Percentiles rank a stretch among this genome's conserved stretches.
phyloP scores from a whole-genome alignment of 2,888 invertebrate genomes.

The Amiota communis region DNA sequence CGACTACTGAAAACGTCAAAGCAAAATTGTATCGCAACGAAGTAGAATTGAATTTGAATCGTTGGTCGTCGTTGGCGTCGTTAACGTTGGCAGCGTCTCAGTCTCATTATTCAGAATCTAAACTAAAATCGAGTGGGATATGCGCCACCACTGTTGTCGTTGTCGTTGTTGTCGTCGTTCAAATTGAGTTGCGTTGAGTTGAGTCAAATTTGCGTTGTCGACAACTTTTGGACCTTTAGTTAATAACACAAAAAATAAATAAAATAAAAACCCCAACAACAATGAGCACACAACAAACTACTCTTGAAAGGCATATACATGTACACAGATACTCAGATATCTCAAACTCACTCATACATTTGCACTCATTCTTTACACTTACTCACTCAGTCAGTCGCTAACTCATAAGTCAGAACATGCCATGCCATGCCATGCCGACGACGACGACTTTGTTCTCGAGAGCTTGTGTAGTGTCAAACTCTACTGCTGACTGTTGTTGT shows the following conservation, averaged over 20 bases:
- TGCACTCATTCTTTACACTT: slow-evolving; percentile 33
- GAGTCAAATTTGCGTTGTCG: background rate
- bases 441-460: no score
- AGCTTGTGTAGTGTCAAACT: background rate
- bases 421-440: background rate
- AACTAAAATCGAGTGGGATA: background rate
- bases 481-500: background rate
- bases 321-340: no score
- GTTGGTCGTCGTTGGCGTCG: no score
- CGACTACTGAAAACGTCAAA: slow-evolving; percentile 6
- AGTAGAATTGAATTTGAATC: background rate
- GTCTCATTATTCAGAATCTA: background rate
- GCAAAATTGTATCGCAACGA: background rate
- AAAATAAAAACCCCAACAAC: background rate
- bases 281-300: background rate
- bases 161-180: background rate
- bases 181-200: background rate
- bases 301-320: no score
- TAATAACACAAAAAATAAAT: background rate
- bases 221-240: background rate
- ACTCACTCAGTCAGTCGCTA: slow-evolving; percentile 6
- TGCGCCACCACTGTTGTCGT: background rate
- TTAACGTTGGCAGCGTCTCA: background rate
- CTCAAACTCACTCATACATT: slow-evolving; percentile 14
- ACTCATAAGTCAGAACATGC: background rate